phyloP scores from a whole-genome alignment of 2,888 invertebrate species.

The Archips xylosteana region DNA sequence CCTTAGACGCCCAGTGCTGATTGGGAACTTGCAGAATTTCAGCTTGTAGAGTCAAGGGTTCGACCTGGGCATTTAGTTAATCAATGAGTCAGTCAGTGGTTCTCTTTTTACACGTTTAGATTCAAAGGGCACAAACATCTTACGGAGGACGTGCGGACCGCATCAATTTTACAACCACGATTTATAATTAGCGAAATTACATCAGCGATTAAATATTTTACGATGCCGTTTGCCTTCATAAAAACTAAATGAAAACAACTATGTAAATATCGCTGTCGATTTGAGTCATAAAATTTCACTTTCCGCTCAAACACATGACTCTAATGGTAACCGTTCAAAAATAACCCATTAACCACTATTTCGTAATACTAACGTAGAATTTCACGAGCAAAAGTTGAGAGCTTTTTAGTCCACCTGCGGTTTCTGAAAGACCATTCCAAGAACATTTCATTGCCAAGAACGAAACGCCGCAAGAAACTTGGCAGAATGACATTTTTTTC shows the following conservation, averaged over 20 bases:
- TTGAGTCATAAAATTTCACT: slow-evolving; percentile 8
- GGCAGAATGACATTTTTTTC: no score
- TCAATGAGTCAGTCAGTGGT: no score
- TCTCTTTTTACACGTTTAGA: no score
- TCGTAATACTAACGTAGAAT: slow-evolving; percentile 1
- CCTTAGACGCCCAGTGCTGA: no score
- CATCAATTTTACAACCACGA: slow-evolving; percentile 20
- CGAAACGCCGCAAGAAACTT: no score
- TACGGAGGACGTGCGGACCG: slow-evolving; percentile 4
- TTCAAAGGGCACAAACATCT: slow-evolving; percentile 31
- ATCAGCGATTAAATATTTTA: slow-evolving; percentile 41
- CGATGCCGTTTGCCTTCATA: slow-evolving; percentile 38
- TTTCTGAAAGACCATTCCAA: no score
- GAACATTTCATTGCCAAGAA: no score
- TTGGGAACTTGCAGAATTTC: no score
- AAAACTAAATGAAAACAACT: slow-evolving; percentile 27
- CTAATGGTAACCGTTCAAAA: background rate
- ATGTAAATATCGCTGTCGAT: slow-evolving; percentile 33
- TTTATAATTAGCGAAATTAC: slow-evolving; percentile 43
- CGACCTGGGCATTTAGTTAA: no score
- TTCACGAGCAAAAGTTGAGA: no score
- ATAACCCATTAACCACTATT: slow-evolving; percentile 6
- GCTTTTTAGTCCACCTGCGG: no score
- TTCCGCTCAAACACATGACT: background rate
- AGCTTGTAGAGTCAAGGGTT: no score